These are phyloP conservation scores for Sarcoramphus papa DNA, from an alignment of 2,797 vertebrate genomes.

Conservation along the genomic window DNA sequence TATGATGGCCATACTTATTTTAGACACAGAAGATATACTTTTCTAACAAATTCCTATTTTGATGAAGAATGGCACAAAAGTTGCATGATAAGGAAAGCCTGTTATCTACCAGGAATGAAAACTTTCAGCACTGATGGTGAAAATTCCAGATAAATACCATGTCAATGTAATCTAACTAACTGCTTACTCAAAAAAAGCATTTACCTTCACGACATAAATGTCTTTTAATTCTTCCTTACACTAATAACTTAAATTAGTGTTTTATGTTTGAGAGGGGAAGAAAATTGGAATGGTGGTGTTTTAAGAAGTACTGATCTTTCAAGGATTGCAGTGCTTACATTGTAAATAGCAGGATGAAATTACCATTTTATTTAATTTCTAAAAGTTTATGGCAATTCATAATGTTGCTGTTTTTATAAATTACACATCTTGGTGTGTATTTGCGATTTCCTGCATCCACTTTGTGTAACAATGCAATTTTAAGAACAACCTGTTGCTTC, in stretches of 20 bases:
- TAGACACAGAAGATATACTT: not conserved
- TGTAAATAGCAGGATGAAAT: not conserved
- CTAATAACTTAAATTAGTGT: not conserved
- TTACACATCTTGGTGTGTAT: not conserved
- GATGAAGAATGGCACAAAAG: not conserved
- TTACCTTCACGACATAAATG: slow-evolving; percentile 5
- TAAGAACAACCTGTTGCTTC: not conserved
- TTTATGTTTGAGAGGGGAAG: not conserved
- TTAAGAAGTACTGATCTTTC: not conserved
- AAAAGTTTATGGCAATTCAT: not conserved
- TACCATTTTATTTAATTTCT: not conserved
- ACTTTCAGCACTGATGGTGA: not conserved
- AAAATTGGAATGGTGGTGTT: not conserved
- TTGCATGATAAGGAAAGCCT: not conserved
- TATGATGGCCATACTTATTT: not conserved
- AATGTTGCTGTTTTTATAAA: not conserved
- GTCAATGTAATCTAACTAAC: not conserved
- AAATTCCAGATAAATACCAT: not conserved
- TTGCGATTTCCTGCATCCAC: not conserved
- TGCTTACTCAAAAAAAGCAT: not conserved
- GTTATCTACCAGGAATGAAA: not conserved
- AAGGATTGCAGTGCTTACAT: not conserved
- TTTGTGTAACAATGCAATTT: not conserved
- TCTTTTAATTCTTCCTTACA: slow-evolving; percentile 14
- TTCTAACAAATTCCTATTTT: not conserved